These are phyloP conservation scores for Sceloporus tristichus DNA, from an alignment of 2,113 vertebrate genomes.

Conservation along the genomic window DNA sequence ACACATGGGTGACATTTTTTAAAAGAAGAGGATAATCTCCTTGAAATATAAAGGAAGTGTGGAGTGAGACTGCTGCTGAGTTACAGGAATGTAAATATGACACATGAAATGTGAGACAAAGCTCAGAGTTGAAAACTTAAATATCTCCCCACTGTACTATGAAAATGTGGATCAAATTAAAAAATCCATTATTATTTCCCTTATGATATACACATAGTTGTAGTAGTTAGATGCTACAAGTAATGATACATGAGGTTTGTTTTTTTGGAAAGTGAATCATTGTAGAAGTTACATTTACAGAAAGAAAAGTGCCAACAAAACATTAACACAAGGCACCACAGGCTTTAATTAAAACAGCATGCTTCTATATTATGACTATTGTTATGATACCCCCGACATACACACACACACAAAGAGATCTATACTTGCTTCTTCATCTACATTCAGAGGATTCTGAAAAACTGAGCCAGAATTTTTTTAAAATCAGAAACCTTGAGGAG, in stretches of 20 bases:
- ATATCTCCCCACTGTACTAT: background rate
- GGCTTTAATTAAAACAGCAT: background rate
- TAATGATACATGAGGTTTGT: background rate
- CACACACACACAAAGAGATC: too few relatives aligned
- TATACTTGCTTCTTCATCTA: slow-evolving; percentile 8
- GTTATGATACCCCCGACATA: too few relatives aligned
- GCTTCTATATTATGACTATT: background rate
- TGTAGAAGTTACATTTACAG: background rate
- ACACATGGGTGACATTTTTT: background rate
- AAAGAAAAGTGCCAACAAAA: background rate
- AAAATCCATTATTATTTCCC: background rate
- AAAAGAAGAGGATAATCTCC: background rate
- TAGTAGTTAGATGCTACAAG: background rate
- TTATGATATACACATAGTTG: background rate
- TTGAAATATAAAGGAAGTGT: background rate
- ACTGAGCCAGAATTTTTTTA: background rate
- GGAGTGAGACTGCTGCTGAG: background rate
- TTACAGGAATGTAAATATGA: background rate
- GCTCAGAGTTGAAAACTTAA: background rate
- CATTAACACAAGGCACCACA: background rate
- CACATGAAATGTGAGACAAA: background rate
- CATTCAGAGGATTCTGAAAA: slow-evolving; percentile 23
- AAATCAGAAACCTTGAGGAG: slow-evolving; percentile 68
- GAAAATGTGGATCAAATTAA: background rate
- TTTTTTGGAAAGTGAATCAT: background rate